Base-by-base conservation (phyloP, 2,888 invertebrate genomes). In the Polyommatus iphigenia region DNA sequence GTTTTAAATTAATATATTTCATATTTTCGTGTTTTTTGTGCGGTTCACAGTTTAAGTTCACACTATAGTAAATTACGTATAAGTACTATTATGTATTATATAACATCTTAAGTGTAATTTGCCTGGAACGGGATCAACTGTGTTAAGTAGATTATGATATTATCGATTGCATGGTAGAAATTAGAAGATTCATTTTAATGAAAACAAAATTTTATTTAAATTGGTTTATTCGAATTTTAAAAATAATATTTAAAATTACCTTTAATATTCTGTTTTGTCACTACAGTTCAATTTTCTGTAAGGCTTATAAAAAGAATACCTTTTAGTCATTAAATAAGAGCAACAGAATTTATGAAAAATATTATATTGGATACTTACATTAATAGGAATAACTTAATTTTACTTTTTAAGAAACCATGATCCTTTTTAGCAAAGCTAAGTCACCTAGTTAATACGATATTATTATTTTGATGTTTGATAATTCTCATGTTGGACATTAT, bases 101-200 rank as follows among this genome's bases (percentile, higher is more conserved):
- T 81, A 85, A 85, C 81, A 80, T 79, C 86, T 85, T 87, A 88
- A 88, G 84, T 84, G 84, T 88, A 86, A 89, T 90, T 87, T 91
- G 93, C 91, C 93, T 94, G 93, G 93, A 91, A 86, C 83, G 93
- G 93, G 93, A 94, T 89, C 93, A 94, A 94, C 91, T 92, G 90
- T 89, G 86, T 91, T 93, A 92, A 91, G 91, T 91, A 91, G 90
- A 84, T 83, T 87, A 86, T 78, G 78, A 79, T 80, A 82, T 82
- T 77, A 78, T 81, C 81, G 78, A 78, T 41, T 77, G 57, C 62
- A 46, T 67, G 67, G 76, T 67, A 76, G 62, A 46, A 32, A 57
- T 72, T 71, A 36, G 46, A 24, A 77, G 71, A 71, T 20, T 8
- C 20, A 36, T 71, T 15, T 41, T 57, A 32, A 29, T 32, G 13